These are phyloP conservation scores for Ochropleura plecta DNA, from an alignment of 2,888 invertebrate species.

Conservation along the genomic window DNA sequence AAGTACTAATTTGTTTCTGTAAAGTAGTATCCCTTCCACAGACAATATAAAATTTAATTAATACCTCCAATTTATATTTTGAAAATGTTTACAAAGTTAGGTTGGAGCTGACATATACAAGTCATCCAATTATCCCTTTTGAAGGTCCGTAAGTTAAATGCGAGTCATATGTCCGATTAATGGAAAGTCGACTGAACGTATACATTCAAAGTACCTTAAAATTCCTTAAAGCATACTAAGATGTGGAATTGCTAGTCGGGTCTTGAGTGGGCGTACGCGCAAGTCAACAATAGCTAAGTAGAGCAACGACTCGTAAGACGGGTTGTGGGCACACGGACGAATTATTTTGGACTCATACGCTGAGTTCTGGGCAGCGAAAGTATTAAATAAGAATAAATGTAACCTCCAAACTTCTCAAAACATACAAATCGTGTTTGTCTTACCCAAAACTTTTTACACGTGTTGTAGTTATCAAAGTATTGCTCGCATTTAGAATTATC, in stretches of 20 bases:
- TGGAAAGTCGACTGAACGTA: too few species aligned
- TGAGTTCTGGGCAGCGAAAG: too few species aligned
- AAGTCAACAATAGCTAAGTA: too few species aligned
- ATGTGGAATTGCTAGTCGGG: too few species aligned
- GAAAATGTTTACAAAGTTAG: not conserved
- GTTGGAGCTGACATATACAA: not conserved
- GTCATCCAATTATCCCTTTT: not conserved
- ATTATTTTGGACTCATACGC: too few species aligned
- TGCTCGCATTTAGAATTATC: constrained; percentile 92
- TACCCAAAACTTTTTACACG: constrained; percentile 96
- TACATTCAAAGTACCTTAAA: not conserved
- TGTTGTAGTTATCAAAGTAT: constrained; percentile 94
- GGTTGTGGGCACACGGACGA: too few species aligned
- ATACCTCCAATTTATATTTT: not conserved
- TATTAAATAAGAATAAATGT: not conserved
- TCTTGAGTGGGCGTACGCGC: too few species aligned
- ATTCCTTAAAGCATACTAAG: not conserved
- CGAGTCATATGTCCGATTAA: too few species aligned
- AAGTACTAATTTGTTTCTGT: not conserved
- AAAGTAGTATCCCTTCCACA: not conserved
- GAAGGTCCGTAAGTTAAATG: too few species aligned
- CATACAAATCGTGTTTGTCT: constrained; percentile 47
- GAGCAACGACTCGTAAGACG: too few species aligned
- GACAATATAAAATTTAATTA: not conserved
- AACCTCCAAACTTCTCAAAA: constrained; percentile 14